Base-by-base conservation (phyloP, 53 echinoderm and acorn worm species). In the Henricia sp. region DNA sequence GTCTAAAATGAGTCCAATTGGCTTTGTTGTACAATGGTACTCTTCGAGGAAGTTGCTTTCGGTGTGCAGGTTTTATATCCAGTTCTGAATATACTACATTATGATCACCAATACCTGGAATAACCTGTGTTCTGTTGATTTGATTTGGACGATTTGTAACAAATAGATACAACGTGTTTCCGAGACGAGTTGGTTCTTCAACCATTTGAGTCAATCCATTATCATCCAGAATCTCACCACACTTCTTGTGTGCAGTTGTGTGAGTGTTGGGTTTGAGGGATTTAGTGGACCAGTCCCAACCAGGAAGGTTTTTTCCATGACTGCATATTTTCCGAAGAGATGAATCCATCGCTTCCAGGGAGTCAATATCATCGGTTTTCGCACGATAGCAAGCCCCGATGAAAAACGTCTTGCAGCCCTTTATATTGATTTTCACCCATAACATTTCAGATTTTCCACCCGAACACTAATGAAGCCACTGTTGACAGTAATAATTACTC, bases 131-230 rank as follows among this genome's bases (percentile, higher is more conserved):
- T 25, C 67, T 44, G 51, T 67, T 83, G 13, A 83, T 83, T 25
- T 68, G 83, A 19, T 83, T 53, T 50, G 83, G 67, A 11, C 67
- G 44, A 60, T 83, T 83, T 21, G 67, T 41, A 23, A 82, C 44
- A 26, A 83, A 32, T 4, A 52, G 51, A 42, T 83, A 67, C 19
- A 83, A 52, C 14, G 34, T 57, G 34, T 75, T 75, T 36, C 35
- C 56, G 12, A 75, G 53, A 35, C 83, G 40, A 50, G 68, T 83
- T 10, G 44, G 67, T 66, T 83, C 67, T 68, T 83, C 83, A 68
- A 83, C 68, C 39, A 83, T 16, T 46, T 83, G 69, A n/a, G 83
- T 68, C 43, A 83, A 24, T 3, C 83, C 68, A 34, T 83, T 83
- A 26, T 68, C 83, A 67, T 82, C 67, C 35, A 83, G 50, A 25